These are phyloP conservation scores for Condylostylus longicornis DNA, from an alignment of 1,140 invertebrate species.

Conservation along the genomic window DNA sequence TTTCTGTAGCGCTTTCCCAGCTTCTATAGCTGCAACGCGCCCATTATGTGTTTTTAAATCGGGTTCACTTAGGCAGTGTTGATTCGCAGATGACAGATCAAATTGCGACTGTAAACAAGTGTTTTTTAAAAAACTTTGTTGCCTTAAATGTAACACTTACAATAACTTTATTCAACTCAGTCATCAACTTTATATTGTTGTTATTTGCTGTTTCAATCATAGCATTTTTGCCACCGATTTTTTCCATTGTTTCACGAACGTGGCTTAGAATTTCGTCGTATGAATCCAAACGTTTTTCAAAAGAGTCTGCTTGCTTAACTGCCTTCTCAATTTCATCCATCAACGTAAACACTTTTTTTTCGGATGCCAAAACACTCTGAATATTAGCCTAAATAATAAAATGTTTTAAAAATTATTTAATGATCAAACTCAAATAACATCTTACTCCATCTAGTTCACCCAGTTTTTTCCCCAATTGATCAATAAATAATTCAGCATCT, in stretches of 20 bases:
- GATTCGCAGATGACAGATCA: conserved; percentile 54
- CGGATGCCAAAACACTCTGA: conserved; percentile 66
- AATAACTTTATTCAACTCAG: conserved; percentile 66
- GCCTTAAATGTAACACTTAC: conserved; percentile 36
- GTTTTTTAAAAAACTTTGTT: background rate
- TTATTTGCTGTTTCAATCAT: conserved; percentile 72
- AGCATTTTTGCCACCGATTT: conserved; percentile 84
- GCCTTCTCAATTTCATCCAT: conserved; percentile 74
- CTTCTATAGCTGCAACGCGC: conserved; percentile 58
- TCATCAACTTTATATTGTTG: conserved; percentile 65
- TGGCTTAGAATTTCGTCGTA: conserved; percentile 69
- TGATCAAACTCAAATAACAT: background rate
- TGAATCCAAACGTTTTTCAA: conserved; percentile 54
- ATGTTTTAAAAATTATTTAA: background rate
- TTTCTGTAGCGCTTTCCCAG: conserved; percentile 61
- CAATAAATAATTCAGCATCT: conserved; percentile 59
- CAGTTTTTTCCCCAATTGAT: conserved; percentile 51
- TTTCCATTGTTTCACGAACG: conserved; percentile 70
- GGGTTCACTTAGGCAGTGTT: conserved; percentile 54
- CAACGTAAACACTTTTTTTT: conserved; percentile 57
- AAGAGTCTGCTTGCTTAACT: conserved; percentile 56
- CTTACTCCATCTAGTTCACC: conserved; percentile 48
- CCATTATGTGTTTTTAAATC: conserved; percentile 59
- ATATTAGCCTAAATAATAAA: conserved; percentile 47
- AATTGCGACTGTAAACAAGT: conserved; percentile 44